Evolutionary conservation across 2,888 invertebrate genomes (phyloP).

Genomic region (Taphrorychus bicolor): DNA sequence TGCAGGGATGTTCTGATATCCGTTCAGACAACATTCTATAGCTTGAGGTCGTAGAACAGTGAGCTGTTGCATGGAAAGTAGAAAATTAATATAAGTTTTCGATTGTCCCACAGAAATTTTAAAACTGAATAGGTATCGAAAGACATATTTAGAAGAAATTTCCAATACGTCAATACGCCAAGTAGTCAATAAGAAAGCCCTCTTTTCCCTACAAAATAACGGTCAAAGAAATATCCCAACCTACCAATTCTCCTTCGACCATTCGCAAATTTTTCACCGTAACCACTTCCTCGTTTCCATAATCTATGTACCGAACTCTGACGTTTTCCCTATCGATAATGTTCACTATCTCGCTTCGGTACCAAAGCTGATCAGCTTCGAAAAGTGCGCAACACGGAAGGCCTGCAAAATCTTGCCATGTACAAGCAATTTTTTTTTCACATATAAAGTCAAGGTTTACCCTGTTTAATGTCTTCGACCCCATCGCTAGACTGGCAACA

Average conservation of each 20-base stretch:
- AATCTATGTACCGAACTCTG: conserved; percentile 88
- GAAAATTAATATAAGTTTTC: no score
- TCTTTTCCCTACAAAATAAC: neutral
- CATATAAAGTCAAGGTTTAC: conserved; percentile 12
- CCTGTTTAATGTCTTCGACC: conserved; percentile 26
- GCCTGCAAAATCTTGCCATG: no score
- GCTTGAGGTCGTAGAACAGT: conserved; percentile 74
- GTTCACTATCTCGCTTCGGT: conserved; percentile 80
- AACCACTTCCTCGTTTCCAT: conserved; percentile 90
- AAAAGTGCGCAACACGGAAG: conserved; percentile 82
- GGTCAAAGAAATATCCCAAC: neutral
- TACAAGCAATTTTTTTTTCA: no score
- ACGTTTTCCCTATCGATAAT: conserved; percentile 49
- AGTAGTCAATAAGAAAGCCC: no score
- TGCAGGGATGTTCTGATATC: conserved; percentile 65
- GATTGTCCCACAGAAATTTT: no score
- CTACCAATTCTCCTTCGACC: conserved; percentile 65
- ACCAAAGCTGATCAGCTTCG: conserved; percentile 85
- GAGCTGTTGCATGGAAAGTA: no score
- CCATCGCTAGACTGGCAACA: conserved; percentile 61
- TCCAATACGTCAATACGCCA: no score
- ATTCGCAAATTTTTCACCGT: conserved; percentile 66
- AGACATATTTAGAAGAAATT: no score
- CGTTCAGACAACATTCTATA: conserved; percentile 77
- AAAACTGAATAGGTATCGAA: no score